Base-by-base conservation (phyloP, 2,113 vertebrate genomes). In the Syrmaticus mikado region DNA sequence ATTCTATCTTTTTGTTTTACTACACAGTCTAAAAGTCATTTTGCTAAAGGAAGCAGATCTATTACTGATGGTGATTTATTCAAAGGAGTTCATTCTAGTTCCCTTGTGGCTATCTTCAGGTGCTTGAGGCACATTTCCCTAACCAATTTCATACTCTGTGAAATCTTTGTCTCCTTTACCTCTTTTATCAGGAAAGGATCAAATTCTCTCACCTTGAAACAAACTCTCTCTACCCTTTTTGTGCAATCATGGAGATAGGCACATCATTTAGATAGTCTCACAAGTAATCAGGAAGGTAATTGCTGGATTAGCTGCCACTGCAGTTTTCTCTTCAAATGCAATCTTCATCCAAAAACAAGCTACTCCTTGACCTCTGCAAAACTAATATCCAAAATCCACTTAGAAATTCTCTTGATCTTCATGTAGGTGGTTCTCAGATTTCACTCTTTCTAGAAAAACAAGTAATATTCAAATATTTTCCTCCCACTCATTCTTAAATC, bases 181-280 rank as follows among this genome's bases (percentile, higher is more conserved):
- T 87, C 40, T 83, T 72, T 65, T 78, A 78, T 73, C 70, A 68
- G 66, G 68, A 72, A 85, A 81, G 25, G 80, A 95, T 93, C 66
- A 88, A 41, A 94, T 82, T 80, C 67, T 73, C 71, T 95, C 87
- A 90, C 90, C 87, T 93, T 93, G 89, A 93, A 91, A 92, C 41
- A 76, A 78, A 76, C 58, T 91, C 55, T 28, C 85, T 78, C 76
- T 89, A 73, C 57, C 40, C 80, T 93, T 92, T 92, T 70, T 77
- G 64, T 79, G 80, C 76, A 89, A 38, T 92, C 82, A 67, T 52
- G 28, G 34, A 92, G 52, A 92, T 22, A 70, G 38, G 83, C 0
- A 1, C 62, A 73, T 92, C 73, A 76, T 93, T 92, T 93, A 90
- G 73, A 75, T 82, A 88, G 84, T 86, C 71, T 86, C 73, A 52